These are phyloP conservation scores for Drosophila testacea DNA, from an alignment of 2,888 invertebrate species.

Conservation along the genomic window DNA sequence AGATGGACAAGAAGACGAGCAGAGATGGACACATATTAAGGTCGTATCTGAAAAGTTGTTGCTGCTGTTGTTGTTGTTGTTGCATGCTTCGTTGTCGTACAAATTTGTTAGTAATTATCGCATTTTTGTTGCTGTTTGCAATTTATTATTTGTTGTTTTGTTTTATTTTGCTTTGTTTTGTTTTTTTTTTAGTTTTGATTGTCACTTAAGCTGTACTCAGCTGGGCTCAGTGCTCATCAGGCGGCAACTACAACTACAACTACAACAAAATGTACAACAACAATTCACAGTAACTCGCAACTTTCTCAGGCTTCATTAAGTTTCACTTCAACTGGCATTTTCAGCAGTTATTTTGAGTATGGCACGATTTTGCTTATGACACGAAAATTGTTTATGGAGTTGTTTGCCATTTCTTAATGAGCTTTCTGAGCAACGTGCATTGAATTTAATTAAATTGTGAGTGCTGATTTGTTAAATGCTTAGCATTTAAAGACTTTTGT, in stretches of 20 bases:
- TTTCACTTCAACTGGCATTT: constrained; percentile 70
- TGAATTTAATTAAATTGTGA: constrained; percentile 72
- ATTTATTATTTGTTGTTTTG: constrained; percentile 45
- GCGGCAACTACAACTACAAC: constrained; percentile 16
- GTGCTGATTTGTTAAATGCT: constrained; percentile 40
- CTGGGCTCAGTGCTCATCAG: constrained; percentile 29
- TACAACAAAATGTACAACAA: not conserved
- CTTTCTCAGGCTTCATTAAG: constrained; percentile 81
- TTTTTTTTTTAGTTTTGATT: constrained; percentile 50
- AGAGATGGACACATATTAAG: constrained; percentile 34
- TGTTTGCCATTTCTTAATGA: constrained; percentile 74
- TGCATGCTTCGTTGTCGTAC: constrained; percentile 57
- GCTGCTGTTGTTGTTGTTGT: constrained; percentile 33
- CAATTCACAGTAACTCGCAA: constrained; percentile 42
- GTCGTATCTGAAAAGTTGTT: constrained; percentile 16
- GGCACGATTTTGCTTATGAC: constrained; percentile 81
- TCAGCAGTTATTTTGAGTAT: constrained; percentile 56
- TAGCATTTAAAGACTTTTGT: constrained; percentile 13
- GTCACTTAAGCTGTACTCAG: constrained; percentile 64
- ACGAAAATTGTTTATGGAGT: constrained; percentile 72
- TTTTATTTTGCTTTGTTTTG: not conserved
- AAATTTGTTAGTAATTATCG: constrained; percentile 76
- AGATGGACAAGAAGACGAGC: constrained; percentile 23
- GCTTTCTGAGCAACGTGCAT: constrained; percentile 68
- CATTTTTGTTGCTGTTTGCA: constrained; percentile 49